Evolutionary conservation across 30 jellyfish, hydroid and myxozoan genomes (phyloP), one percentile per base, ranked within the genome.

Genomic region (Aurelia sp.): DNA sequence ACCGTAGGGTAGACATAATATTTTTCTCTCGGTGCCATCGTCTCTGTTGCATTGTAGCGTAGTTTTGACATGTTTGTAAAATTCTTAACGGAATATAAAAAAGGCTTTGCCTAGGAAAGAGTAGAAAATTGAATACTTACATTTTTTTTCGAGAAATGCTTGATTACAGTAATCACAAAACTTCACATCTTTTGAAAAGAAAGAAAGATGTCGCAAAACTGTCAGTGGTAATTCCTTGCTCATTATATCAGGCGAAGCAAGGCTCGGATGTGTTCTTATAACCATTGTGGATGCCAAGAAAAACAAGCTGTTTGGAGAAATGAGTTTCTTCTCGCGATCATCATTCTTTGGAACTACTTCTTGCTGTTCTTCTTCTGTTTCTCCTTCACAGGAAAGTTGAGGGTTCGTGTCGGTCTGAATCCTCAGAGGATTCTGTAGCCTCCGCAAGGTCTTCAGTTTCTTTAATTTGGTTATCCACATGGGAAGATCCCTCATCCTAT

Each of bases 151-250:
- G 53, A 33, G 35, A 7, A 74, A 74, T 6, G 74, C 74, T 60
- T 74, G 70, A 16, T 58, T 48, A 37, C 86, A 74, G 10, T 57
- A 10, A 58, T 78, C 89, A 78, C 89, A 78, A 50, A 78, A 78
- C 20, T 33, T 78, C 69, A 62, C n/a, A 6, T 33, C 44, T 60
- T 77, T 10, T 27, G 89, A 17, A 16, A 78, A 3, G 13, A 57
- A 6, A 6, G 31, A 12, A 4, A 74, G 58, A 17, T 74, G 63
- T 11, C 33, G 16, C n/a, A 74, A 60, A 23, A 74, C 8, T 8
- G 31, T 55, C 31, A 52, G 22, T 73, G 84, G 84, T 7, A 73
- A 21, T 13, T 73, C 71, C 12, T 40, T 40, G 41, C 47, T 52
- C 27, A 22, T 27, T 9, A 5, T 44, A 44, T 44, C 55, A 5